These are phyloP conservation scores for Andrena marginata DNA, from an alignment of 2,888 invertebrate species.

Conservation along the genomic window DNA sequence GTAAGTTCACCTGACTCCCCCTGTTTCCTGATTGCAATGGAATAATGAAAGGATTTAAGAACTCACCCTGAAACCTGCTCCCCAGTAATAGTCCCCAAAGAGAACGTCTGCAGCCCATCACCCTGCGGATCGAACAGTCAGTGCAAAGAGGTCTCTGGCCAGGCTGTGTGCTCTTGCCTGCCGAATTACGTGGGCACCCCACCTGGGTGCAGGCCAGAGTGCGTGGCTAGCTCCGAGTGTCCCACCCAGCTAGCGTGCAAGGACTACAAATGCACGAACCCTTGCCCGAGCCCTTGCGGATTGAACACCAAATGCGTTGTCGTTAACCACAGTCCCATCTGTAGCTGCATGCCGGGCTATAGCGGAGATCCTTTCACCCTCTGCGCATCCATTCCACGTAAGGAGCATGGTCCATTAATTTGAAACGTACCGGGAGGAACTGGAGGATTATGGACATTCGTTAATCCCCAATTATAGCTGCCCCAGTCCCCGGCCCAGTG, in stretches of 20 bases:
- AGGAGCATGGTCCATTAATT: conserved; percentile 56
- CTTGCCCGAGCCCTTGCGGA: conserved; percentile 88
- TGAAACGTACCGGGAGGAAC: neutral
- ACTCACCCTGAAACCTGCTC: conserved; percentile 10
- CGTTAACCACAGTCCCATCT: conserved; percentile 86
- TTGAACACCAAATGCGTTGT: conserved; percentile 86
- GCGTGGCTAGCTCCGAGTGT: conserved; percentile 89
- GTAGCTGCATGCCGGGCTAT: conserved; percentile 85
- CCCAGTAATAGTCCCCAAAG: conserved; percentile 63
- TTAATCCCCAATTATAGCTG: conserved; percentile 85
- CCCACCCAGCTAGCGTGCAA: conserved; percentile 87
- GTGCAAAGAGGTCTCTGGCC: conserved; percentile 87
- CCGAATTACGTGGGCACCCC: conserved; percentile 88
- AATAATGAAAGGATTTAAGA: neutral
- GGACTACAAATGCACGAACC: conserved; percentile 89
- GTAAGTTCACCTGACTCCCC: conserved; percentile 32
- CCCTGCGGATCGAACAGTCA: conserved; percentile 90
- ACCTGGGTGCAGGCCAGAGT: conserved; percentile 89
- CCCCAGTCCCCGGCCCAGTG: conserved; percentile 85
- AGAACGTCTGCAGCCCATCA: conserved; percentile 88
- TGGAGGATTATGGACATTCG: neutral
- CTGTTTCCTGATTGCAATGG: neutral
- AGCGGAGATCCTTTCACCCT: conserved; percentile 86
- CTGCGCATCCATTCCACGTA: conserved; percentile 80
- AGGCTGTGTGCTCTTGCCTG: conserved; percentile 88